These are phyloP conservation scores for Tachycineta bicolor DNA, from an alignment of 2,113 vertebrate genomes.

Conservation along the genomic window DNA sequence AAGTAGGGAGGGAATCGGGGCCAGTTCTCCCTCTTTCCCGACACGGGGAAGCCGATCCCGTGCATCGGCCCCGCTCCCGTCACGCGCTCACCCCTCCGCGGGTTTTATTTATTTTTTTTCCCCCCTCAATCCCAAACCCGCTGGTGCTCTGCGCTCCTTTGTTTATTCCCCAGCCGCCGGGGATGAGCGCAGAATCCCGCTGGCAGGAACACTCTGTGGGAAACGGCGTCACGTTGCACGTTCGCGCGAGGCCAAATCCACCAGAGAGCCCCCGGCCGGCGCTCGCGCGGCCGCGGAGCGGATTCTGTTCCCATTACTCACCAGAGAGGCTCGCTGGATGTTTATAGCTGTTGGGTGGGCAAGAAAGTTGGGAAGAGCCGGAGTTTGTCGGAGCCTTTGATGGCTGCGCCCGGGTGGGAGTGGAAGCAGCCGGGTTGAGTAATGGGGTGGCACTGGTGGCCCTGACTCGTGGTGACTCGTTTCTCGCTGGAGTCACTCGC, in stretches of 20 bases:
- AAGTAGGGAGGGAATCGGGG: not conserved
- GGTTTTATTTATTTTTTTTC: not conserved
- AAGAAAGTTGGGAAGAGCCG: not conserved
- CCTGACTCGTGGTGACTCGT: accelerated
- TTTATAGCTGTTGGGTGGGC: conserved; percentile 31
- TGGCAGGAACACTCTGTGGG: conserved; percentile 59
- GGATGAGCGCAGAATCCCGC: not conserved
- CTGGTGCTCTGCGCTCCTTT: not conserved
- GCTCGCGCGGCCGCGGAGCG: not conserved
- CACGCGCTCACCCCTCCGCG: not conserved
- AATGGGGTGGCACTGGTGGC: not conserved
- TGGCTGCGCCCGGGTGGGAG: not conserved
- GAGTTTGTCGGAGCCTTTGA: not conserved
- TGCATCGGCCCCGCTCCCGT: not conserved
- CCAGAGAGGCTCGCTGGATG: not conserved
- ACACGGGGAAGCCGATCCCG: not conserved
- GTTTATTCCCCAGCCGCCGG: conserved; percentile 9
- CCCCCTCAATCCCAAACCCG: not conserved
- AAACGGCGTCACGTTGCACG: not conserved
- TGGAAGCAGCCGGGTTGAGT: not conserved
- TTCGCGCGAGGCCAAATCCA: conserved; percentile 14
- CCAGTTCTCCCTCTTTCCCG: not conserved
- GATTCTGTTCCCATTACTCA: conserved; percentile 28
- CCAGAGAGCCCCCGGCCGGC: not conserved
- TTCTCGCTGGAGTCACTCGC: not conserved